A percentile compares a stretch with the other conserved stretches of the same genome.
phyloP scores from a whole-genome alignment of 92 coral and sea anemone genomes.

The Palythoa grandiflora region DNA sequence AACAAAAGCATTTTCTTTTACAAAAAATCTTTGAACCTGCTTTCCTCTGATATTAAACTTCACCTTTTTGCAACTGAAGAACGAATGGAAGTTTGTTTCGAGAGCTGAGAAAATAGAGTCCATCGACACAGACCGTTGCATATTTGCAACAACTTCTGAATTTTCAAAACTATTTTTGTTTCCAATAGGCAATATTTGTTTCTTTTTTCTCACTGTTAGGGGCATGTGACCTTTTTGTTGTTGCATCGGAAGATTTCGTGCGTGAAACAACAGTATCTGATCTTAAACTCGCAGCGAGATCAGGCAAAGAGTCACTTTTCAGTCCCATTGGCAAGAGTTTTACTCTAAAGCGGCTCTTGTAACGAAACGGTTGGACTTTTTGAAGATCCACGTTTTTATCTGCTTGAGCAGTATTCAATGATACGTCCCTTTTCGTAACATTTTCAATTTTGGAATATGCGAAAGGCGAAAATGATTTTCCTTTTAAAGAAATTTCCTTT shows the following conservation, averaged over 20 bases:
- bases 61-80: neutral
- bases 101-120: constrained; percentile 37
- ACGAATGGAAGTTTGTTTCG: neutral
- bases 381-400: neutral
- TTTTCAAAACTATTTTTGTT: neutral
- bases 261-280: constrained; percentile 27
- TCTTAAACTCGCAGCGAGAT: constrained; percentile 7
- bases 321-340: constrained; percentile 60
- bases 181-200: neutral
- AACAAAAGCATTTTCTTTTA: too few relatives aligned
- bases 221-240: neutral
- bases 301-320: constrained; percentile 64
- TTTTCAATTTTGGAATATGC: neutral
- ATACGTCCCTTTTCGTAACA: neutral
- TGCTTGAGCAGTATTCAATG: neutral
- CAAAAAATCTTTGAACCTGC: constrained; percentile 16
- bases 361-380: constrained; percentile 35
- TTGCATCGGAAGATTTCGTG: neutral
- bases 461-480: constrained; percentile 1
- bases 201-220: neutral
- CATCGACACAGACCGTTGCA: constrained; percentile 51
- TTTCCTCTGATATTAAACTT: constrained; percentile 33
- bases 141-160: neutral
- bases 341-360: constrained; percentile 68
- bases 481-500: constrained; percentile 2